Evolutionary conservation across 1,140 invertebrate genomes (phyloP), one percentile per base, ranked within the genome.

Genomic region (Rhagoletis zephyria): DNA sequence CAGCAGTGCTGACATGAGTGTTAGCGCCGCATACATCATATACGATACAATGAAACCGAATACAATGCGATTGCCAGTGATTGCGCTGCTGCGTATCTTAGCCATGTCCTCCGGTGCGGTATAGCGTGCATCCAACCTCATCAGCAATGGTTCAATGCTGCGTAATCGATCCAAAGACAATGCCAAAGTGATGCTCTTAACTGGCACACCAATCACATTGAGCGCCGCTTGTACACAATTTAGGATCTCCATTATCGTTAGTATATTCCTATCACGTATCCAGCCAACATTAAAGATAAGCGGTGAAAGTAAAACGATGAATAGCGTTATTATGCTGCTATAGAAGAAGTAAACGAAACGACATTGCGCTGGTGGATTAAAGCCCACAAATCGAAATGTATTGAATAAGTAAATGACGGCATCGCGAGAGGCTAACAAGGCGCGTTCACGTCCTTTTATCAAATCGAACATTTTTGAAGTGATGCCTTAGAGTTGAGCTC

Each of bases 1-100:
- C 4, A 90, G 63, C n/a, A 90, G 85, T 19, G 89, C 87, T 14
- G 85, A 16, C 10, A 90, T 59, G 4, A 89, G 88, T 0, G 89
- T 90, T 56, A 81, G n/a, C 42, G 51, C 19, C 56, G n/a, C 59
- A n/a, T 63, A 70, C 51, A 64, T 70, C 70, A 61, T 45, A 51
- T 60, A 81, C 45, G 70, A 87, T 2, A 81, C 14, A 56, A 51
- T 56, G n/a, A 19, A 81, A 42, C 45, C 74, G 48, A 81, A 81
- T 30, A 63, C 60, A 10, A 86, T 56, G 40, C 56, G 63, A 61
- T 86, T 86, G 12, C 59, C 56, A 63, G 4, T 19, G 10, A 63
- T 86, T 42, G 16, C 85, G 12, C 74, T 56, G n/a, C 48, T 2
- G 3, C 48, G 45, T 56, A 81, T 81, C 19, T 19, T 81, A 10